phyloP scores from a whole-genome alignment of 1,140 invertebrate genomes.

The Gryon sp. region DNA sequence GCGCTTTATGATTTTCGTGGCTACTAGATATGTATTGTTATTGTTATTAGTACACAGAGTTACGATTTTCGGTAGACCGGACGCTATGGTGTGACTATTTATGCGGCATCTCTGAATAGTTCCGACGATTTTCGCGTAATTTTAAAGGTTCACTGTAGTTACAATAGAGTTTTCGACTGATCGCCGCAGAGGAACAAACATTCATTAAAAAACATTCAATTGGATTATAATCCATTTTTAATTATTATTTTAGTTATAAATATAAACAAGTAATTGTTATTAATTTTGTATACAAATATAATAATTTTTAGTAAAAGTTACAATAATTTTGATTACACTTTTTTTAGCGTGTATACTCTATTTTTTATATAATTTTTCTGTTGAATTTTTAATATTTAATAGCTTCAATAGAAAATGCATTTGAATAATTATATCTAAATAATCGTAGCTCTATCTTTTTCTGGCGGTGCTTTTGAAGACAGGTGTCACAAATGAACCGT shows the following conservation, averaged over 20 bases:
- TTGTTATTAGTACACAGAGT: constrained; percentile 54
- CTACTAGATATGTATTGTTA: constrained; percentile 58
- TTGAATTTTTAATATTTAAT: too few relatives aligned
- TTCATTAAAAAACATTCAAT: too few relatives aligned
- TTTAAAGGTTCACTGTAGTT: constrained; percentile 14
- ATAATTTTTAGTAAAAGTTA: too few relatives aligned
- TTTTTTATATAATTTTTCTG: too few relatives aligned
- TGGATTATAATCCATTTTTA: too few relatives aligned
- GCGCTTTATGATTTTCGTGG: constrained; percentile 54
- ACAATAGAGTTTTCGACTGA: constrained; percentile 10
- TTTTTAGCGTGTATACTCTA: too few relatives aligned
- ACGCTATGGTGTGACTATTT: constrained; percentile 37
- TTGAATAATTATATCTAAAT: not conserved
- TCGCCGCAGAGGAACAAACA: constrained; percentile 7
- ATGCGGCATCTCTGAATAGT: constrained; percentile 25
- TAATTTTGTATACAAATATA: too few relatives aligned
- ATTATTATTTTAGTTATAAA: too few relatives aligned
- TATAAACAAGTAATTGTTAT: too few relatives aligned
- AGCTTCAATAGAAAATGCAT: too few relatives aligned
- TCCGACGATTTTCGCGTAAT: constrained; percentile 25
- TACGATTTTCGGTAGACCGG: constrained; percentile 16
- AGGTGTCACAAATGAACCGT: constrained; percentile 48
- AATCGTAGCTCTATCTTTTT: constrained; percentile 4
- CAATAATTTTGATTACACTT: too few relatives aligned
- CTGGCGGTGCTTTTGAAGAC: constrained; percentile 71